Percentiles rank a stretch among this genome's conserved stretches.
phyloP scores from a whole-genome alignment of 1,140 invertebrate species.

The Cheumatopsyche charites region DNA sequence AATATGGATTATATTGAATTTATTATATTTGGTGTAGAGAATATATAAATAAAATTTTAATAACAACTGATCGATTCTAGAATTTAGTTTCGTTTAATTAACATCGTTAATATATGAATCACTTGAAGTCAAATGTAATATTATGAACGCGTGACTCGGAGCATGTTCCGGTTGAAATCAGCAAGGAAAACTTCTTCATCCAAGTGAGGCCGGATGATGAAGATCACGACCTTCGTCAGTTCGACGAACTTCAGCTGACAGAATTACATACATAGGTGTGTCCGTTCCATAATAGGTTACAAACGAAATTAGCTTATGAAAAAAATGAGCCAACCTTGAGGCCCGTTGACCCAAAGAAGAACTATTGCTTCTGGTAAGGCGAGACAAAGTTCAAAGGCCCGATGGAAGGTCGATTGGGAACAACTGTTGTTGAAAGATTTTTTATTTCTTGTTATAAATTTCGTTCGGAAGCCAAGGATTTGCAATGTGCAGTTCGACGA shows the following conservation, averaged over 20 bases:
- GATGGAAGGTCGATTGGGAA: slow-evolving; percentile 32
- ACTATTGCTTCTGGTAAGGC: neutral
- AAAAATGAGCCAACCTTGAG: slow-evolving; percentile 22
- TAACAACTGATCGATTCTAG: too few species aligned
- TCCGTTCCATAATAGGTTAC: neutral
- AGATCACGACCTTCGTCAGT: slow-evolving; percentile 22
- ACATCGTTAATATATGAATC: too few species aligned
- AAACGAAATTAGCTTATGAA: neutral
- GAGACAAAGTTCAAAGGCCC: slow-evolving; percentile 40
- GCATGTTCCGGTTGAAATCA: slow-evolving; percentile 11
- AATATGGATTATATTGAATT: too few species aligned
- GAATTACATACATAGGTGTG: slow-evolving; percentile 1
- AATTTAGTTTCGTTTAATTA: too few species aligned
- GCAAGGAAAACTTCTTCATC: slow-evolving; percentile 29
- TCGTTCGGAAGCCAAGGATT: neutral
- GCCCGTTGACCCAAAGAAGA: slow-evolving; percentile 42
- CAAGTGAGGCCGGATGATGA: slow-evolving; percentile 11
- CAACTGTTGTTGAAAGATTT: too few species aligned
- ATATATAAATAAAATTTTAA: too few species aligned
- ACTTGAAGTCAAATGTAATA: neutral
- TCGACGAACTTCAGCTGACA: slow-evolving; percentile 1
- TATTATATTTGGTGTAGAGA: too few species aligned
- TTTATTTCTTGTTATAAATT: too few species aligned
- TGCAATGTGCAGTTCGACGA: neutral
- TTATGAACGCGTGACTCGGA: slow-evolving; percentile 15